Evolutionary conservation across 2,113 vertebrate genomes (phyloP).

Genomic region (Chionomys nivalis): DNA sequence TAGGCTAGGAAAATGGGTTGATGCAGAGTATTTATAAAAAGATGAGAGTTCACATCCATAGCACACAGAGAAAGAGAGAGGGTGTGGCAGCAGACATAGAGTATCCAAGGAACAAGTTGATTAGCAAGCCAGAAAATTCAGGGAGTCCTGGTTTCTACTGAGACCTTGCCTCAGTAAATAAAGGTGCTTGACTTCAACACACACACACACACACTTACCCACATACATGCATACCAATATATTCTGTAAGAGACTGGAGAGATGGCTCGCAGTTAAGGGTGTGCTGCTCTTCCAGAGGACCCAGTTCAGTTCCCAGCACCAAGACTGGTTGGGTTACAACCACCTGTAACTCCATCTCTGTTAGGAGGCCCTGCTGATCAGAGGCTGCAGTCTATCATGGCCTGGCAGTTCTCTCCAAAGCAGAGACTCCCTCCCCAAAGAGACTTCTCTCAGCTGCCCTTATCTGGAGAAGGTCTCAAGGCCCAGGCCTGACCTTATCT

Average conservation of each 20-base stretch:
- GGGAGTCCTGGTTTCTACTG: not conserved
- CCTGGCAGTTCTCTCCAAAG: too few species aligned
- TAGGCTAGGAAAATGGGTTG: not conserved
- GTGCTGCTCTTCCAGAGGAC: not conserved
- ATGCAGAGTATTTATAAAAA: not conserved
- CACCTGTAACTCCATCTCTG: not conserved
- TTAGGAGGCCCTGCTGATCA: too few species aligned
- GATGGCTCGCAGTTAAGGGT: not conserved
- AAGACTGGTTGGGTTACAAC: not conserved
- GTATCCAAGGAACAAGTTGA: not conserved
- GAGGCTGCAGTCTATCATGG: too few species aligned
- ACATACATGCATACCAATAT: too few species aligned
- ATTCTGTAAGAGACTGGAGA: not conserved
- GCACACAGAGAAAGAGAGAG: not conserved
- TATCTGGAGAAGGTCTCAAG: too few species aligned
- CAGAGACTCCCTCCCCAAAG: too few species aligned
- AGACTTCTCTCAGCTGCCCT: too few species aligned
- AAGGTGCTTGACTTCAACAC: not conserved
- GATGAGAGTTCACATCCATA: not conserved
- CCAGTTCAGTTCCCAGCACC: not conserved
- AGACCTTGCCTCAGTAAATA: not conserved
- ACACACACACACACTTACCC: too few species aligned
- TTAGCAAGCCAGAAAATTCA: not conserved
- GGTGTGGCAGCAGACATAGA: not conserved
- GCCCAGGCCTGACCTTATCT: too few species aligned